Conservation (phyloP, 2,888 invertebrate species). For the Mechanitis mazaeus region DNA sequence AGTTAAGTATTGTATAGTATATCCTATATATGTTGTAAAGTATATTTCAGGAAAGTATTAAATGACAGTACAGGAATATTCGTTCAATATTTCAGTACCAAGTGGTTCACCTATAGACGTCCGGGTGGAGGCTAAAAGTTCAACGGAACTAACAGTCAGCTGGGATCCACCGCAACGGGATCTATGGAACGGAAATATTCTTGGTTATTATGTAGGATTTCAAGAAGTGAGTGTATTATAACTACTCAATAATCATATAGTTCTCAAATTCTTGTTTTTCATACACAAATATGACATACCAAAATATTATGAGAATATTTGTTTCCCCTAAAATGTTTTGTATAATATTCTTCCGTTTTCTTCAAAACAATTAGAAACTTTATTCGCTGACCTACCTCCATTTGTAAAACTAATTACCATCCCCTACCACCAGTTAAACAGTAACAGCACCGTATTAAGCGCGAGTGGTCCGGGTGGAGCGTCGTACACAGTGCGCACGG, state of each 20-base stretch:
- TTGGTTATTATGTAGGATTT: constrained; percentile 92
- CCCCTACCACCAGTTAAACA: constrained; percentile 50
- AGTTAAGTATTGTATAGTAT: too few relatives aligned
- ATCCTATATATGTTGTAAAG: too few relatives aligned
- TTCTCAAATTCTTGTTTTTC: too few relatives aligned
- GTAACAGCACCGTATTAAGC: constrained; percentile 63
- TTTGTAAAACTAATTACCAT: background rate
- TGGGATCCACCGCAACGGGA: constrained; percentile 93
- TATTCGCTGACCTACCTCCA: background rate
- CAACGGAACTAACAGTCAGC: constrained; percentile 87
- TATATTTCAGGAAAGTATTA: background rate
- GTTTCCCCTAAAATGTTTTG: too few relatives aligned
- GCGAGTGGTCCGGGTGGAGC: constrained; percentile 69
- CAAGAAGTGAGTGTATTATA: constrained; percentile 74
- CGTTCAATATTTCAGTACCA: constrained; percentile 72
- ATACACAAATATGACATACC: too few relatives aligned
- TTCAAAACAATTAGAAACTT: background rate
- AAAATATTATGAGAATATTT: too few relatives aligned
- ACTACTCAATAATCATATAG: too few relatives aligned
- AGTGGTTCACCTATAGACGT: constrained; percentile 89
- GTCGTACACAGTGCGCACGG: constrained; percentile 84
- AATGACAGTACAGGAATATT: background rate
- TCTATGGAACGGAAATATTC: constrained; percentile 90
- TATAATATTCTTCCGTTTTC: too few relatives aligned
- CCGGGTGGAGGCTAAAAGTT: constrained; percentile 88